Conservation (phyloP, 2,888 invertebrate species). For the Volucella inflata region DNA sequence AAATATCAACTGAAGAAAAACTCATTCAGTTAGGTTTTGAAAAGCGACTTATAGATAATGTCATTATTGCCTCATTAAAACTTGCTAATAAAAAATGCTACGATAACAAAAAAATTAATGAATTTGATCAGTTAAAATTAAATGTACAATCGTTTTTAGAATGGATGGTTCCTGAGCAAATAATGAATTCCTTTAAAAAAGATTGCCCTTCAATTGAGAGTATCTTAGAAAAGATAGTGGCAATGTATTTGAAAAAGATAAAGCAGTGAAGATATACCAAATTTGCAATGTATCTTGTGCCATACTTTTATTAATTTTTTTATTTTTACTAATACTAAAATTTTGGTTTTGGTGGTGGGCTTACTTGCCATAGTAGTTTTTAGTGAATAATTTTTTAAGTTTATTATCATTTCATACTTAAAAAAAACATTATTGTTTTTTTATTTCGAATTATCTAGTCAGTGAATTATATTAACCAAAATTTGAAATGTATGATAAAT, state of each 20-base stretch:
- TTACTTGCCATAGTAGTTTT: slow-evolving; percentile 61
- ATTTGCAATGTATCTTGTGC: slow-evolving; percentile 59
- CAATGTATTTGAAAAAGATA: slow-evolving; percentile 81
- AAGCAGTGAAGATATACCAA: slow-evolving; percentile 62
- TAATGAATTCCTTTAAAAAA: slow-evolving; percentile 90
- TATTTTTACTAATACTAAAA: slow-evolving; percentile 26
- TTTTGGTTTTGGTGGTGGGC: slow-evolving; percentile 54
- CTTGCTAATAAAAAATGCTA: slow-evolving; percentile 89
- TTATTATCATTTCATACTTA: slow-evolving; percentile 2
- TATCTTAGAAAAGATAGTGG: slow-evolving; percentile 86
- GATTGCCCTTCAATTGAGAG: slow-evolving; percentile 91
- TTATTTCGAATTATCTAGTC: slow-evolving; percentile 49
- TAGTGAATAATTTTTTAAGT: slow-evolving; percentile 27
- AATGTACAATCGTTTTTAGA: slow-evolving; percentile 91
- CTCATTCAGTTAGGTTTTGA: slow-evolving; percentile 91
- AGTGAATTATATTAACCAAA: slow-evolving; percentile 46
- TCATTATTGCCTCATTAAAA: slow-evolving; percentile 90
- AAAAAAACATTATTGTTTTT: slow-evolving; percentile 2
- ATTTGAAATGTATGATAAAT: background rate
- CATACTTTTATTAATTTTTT: slow-evolving; percentile 45
- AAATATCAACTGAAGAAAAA: slow-evolving; percentile 92
- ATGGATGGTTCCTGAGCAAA: slow-evolving; percentile 91
- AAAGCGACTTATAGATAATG: slow-evolving; percentile 90
- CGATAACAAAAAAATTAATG: slow-evolving; percentile 85
- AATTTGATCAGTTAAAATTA: slow-evolving; percentile 87